These are phyloP conservation scores for Vimba vimba DNA, from an alignment of 2,113 vertebrate species.

Conservation along the genomic window DNA sequence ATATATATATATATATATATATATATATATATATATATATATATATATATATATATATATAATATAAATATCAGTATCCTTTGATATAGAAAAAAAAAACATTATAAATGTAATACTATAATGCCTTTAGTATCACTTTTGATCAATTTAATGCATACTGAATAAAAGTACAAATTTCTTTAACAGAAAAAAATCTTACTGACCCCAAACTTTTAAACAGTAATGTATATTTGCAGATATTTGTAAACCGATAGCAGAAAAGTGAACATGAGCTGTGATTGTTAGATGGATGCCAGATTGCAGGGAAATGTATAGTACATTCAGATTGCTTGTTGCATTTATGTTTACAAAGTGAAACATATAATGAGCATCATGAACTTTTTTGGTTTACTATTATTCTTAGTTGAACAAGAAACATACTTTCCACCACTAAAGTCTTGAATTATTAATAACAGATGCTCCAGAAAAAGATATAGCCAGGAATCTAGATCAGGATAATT, in stretches of 20 bases:
- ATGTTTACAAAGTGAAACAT: neutral
- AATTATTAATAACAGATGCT: neutral
- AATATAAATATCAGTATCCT: too few relatives aligned
- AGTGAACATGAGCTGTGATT: neutral
- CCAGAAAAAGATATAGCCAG: neutral
- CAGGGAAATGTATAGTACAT: neutral
- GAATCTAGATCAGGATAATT: slow-evolving; percentile 5
- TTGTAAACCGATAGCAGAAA: neutral
- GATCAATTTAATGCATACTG: neutral
- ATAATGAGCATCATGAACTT: neutral
- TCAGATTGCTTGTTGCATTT: neutral
- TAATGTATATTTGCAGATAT: neutral
- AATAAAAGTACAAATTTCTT: neutral
- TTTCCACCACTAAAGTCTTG: neutral
- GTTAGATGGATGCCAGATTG: neutral
- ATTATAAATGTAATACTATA: neutral
- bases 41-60: too few relatives aligned
- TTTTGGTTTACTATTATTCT: neutral
- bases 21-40: too few relatives aligned
- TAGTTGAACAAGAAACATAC: neutral
- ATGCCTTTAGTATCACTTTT: neutral
- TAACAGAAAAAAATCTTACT: neutral
- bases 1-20: too few relatives aligned
- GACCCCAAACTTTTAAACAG: neutral
- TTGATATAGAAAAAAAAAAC: neutral